Evolutionary conservation across 1,140 invertebrate species (phyloP).

Genomic region (Paralvinella palmiformis): DNA sequence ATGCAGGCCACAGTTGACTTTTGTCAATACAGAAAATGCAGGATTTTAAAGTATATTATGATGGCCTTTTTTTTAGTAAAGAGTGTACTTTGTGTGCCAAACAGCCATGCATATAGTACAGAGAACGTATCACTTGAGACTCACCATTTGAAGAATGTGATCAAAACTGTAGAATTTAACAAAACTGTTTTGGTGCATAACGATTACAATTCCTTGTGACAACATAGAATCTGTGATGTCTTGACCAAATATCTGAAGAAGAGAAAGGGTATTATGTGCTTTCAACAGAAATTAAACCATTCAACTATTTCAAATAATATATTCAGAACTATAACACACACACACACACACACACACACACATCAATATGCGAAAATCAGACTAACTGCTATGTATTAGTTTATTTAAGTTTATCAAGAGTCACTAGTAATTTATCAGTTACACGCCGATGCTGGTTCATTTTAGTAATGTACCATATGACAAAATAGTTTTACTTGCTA

Average conservation of each 20-base stretch:
- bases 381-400: too few species aligned
- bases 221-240: slow-evolving; percentile 8
- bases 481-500: too few species aligned
- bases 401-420: too few species aligned
- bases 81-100: too few species aligned
- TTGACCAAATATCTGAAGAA: slow-evolving; percentile 18
- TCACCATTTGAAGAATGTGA: slow-evolving; percentile 3
- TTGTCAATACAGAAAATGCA: background rate
- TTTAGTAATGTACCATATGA: too few species aligned
- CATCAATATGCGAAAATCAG: too few species aligned
- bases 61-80: too few species aligned
- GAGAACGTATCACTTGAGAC: background rate
- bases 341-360: too few species aligned
- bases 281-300: slow-evolving; percentile 1
- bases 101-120: background rate
- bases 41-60: too few species aligned
- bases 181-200: slow-evolving; percentile 12
- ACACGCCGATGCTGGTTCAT: too few species aligned
- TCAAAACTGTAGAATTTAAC: slow-evolving; percentile 13
- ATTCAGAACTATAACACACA: too few species aligned
- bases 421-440: too few species aligned
- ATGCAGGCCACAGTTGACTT: background rate
- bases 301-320: background rate
- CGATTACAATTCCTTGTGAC: slow-evolving; percentile 8
- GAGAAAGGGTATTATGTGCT: background rate